Conservation (phyloP, 1,140 invertebrate species). For the Euura lappo region DNA sequence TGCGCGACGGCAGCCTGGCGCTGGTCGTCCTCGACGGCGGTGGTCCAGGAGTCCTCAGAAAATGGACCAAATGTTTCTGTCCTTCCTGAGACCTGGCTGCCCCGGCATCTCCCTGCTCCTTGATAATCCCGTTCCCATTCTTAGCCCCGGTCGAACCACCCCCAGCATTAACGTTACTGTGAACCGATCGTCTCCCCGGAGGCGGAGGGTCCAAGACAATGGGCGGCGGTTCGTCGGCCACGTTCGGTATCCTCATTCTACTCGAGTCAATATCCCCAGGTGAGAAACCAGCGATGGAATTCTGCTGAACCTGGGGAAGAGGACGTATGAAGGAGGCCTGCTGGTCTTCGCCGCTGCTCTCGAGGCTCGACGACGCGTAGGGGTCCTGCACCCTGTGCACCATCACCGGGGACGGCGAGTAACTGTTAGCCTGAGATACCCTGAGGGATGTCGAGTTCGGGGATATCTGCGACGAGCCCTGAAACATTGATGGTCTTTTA, state of each 20-base stretch:
- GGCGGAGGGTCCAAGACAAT: conserved; percentile 55
- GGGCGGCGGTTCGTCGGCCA: conserved; percentile 42
- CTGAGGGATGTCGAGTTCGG: conserved; percentile 46
- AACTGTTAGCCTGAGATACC: conserved; percentile 54
- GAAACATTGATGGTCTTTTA: conserved; percentile 22
- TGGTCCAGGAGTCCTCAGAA: conserved; percentile 46
- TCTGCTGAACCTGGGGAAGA: conserved; percentile 62
- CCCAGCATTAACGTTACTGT: background rate
- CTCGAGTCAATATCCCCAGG: background rate
- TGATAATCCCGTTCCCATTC: background rate
- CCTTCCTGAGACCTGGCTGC: conserved; percentile 12
- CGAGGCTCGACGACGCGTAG: conserved; percentile 12
- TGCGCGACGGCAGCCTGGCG: conserved; percentile 82
- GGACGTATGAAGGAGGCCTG: conserved; percentile 68
- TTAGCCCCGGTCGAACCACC: background rate
- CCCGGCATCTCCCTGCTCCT: background rate
- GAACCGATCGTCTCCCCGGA: conserved; percentile 29
- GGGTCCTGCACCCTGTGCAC: conserved; percentile 43
- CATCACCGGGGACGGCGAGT: conserved; percentile 54
- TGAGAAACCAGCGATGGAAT: background rate
- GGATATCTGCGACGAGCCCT: conserved; percentile 46
- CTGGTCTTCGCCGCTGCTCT: conserved; percentile 42
- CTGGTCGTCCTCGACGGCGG: conserved; percentile 82
- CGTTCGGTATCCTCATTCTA: background rate
- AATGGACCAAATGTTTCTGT: conserved; percentile 38